phyloP scores from a whole-genome alignment of 2,797 vertebrate genomes.

The Xenops minutus region DNA sequence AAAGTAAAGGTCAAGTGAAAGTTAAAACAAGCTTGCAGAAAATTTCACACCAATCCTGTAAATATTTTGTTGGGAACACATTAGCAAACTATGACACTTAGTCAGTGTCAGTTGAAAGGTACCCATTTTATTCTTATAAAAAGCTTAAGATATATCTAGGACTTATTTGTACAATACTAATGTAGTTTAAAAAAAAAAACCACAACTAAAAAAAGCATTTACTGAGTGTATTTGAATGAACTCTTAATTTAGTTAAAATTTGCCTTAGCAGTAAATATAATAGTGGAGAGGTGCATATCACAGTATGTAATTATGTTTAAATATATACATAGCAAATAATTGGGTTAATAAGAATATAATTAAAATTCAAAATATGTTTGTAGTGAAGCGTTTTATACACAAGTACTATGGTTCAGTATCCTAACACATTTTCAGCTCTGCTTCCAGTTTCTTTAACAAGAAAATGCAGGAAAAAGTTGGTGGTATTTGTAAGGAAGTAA shows the following conservation, averaged over 20 bases:
- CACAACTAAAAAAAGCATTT: fast-evolving
- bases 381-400: neutral
- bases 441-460: neutral
- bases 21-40: conserved; percentile 13
- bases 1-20: conserved; percentile 55
- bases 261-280: neutral
- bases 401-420: neutral
- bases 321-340: neutral
- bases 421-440: neutral
- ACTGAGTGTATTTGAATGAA: neutral
- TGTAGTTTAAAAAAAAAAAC: neutral
- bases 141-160: neutral
- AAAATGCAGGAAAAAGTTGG: neutral
- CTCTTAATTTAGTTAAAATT: neutral
- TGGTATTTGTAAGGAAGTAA: neutral
- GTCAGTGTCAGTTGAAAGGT: neutral
- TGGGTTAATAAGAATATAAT: neutral
- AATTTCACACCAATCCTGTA: neutral
- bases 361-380: neutral
- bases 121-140: neutral
- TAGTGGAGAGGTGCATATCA: neutral
- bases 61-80: neutral
- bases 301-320: neutral
- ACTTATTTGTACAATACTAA: neutral
- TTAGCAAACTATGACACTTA: neutral